phyloP scores from a whole-genome alignment of 1,140 invertebrate species.

The Hetaerina americana region DNA sequence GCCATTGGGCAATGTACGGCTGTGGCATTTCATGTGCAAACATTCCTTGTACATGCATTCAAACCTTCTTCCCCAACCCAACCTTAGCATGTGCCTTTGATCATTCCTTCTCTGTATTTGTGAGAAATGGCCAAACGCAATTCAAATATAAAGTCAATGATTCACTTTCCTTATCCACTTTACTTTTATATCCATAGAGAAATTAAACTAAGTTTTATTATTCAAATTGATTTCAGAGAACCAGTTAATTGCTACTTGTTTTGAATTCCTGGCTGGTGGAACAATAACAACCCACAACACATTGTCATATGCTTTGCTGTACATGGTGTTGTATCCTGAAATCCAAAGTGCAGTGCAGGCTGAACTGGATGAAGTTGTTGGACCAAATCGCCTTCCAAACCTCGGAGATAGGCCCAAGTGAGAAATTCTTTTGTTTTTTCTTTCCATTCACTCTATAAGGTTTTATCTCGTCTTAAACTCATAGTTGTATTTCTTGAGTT shows the following conservation, averaged over 20 bases:
- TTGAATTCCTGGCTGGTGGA: constrained; percentile 57
- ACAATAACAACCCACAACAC: constrained; percentile 54
- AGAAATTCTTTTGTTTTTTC: constrained; percentile 16
- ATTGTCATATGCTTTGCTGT: constrained; percentile 43
- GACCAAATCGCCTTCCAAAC: constrained; percentile 35
- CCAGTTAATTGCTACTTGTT: constrained; percentile 46
- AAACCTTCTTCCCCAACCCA: too few relatives aligned
- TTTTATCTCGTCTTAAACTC: constrained; percentile 13
- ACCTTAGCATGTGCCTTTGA: too few relatives aligned
- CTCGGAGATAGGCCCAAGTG: constrained; percentile 43
- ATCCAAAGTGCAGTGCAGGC: constrained; percentile 47
- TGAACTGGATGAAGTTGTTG: constrained; percentile 55
- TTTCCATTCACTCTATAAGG: neutral
- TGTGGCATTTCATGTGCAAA: too few relatives aligned
- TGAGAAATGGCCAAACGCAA: too few relatives aligned
- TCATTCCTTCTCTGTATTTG: too few relatives aligned
- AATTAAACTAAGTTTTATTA: too few relatives aligned
- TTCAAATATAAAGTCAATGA: too few relatives aligned
- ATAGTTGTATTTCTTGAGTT: neutral
- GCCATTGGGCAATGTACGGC: too few relatives aligned
- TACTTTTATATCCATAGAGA: too few relatives aligned
- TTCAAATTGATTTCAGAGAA: constrained; percentile 43
- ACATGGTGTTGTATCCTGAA: constrained; percentile 47
- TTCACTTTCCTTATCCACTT: too few relatives aligned
- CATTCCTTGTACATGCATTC: too few relatives aligned